Percentiles rank a stretch among this genome's conserved stretches.
phyloP scores from a whole-genome alignment of 1,140 invertebrate genomes.

The Zaprionus lachaisei region DNA sequence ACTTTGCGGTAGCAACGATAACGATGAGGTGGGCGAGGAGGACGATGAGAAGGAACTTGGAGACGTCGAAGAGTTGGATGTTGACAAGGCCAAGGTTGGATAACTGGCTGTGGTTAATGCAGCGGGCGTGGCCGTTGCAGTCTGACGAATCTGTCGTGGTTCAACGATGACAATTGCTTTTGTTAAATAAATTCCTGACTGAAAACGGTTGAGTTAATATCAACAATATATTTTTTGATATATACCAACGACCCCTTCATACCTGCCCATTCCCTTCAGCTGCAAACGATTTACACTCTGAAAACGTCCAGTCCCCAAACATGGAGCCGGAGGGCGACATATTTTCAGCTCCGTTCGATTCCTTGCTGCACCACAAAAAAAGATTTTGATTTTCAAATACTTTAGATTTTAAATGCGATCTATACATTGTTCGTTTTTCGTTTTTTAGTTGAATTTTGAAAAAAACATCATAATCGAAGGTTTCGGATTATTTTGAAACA shows the following conservation, averaged over 20 bases:
- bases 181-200: neutral
- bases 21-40: neutral
- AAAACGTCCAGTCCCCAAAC: neutral
- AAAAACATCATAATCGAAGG: neutral
- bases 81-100: neutral
- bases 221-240: neutral
- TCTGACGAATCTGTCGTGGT: slow-evolving; percentile 20
- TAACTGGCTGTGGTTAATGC: neutral
- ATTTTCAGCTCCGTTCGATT: neutral
- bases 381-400: slow-evolving; percentile 34
- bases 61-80: neutral
- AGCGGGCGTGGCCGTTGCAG: neutral
- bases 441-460: neutral
- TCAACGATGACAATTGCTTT: slow-evolving; percentile 34
- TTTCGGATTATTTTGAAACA: neutral
- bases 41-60: neutral
- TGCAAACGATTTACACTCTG: neutral
- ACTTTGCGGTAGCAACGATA: slow-evolving; percentile 7
- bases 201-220: neutral
- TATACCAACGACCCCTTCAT: neutral
- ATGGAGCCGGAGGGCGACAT: neutral
- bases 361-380: slow-evolving; percentile 27
- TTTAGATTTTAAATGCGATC: slow-evolving; percentile 37
- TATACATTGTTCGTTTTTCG: slow-evolving; percentile 17
- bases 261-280: slow-evolving; percentile 13